Evolutionary conservation across 2,113 vertebrate genomes (phyloP).

Genomic region (Osmerus eperlanus): DNA sequence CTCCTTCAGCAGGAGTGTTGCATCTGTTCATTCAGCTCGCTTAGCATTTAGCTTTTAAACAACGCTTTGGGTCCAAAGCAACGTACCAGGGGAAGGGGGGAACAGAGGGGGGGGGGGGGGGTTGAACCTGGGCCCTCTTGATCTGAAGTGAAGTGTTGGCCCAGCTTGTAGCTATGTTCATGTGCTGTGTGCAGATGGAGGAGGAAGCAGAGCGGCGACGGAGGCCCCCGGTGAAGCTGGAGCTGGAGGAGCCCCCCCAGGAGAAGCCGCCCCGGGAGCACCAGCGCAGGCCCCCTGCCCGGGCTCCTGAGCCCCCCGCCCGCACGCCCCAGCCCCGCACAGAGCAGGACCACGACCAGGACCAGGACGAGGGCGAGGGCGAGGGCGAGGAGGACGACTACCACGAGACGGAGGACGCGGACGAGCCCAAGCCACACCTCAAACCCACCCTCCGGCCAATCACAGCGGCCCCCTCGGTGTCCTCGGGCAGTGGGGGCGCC

Average conservation of each 20-base stretch:
- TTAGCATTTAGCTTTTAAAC: too few relatives aligned
- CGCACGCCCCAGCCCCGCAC: constrained; percentile 70
- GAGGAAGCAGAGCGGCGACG: constrained; percentile 92
- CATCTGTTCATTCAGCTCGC: background rate
- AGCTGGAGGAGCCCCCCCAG: constrained; percentile 82
- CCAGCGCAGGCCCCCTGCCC: background rate
- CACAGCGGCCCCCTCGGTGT: constrained; percentile 94
- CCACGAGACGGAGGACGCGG: constrained; percentile 82
- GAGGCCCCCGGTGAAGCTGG: constrained; percentile 89
- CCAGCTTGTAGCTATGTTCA: background rate
- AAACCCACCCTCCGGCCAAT: constrained; percentile 94
- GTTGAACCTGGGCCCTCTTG: too few relatives aligned
- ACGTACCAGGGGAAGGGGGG: too few relatives aligned
- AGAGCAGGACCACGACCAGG: constrained; percentile 79
- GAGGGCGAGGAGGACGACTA: constrained; percentile 67
- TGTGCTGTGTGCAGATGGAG: constrained; percentile 81
- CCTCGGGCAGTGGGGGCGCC: constrained; percentile 92
- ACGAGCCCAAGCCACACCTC: constrained; percentile 87
- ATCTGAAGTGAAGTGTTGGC: too few relatives aligned
- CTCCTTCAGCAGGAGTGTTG: background rate
- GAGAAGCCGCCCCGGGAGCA: constrained; percentile 51
- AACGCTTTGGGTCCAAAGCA: too few relatives aligned
- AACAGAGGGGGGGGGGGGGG: too few relatives aligned
- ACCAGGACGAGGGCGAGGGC: constrained; percentile 35
- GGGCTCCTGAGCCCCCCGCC: constrained; percentile 56